Percentiles rank a stretch among this genome's conserved stretches.
These are phyloP conservation scores for Theristus sp. DNA, from an alignment of 2,888 invertebrate genomes.

Conservation along the genomic window DNA sequence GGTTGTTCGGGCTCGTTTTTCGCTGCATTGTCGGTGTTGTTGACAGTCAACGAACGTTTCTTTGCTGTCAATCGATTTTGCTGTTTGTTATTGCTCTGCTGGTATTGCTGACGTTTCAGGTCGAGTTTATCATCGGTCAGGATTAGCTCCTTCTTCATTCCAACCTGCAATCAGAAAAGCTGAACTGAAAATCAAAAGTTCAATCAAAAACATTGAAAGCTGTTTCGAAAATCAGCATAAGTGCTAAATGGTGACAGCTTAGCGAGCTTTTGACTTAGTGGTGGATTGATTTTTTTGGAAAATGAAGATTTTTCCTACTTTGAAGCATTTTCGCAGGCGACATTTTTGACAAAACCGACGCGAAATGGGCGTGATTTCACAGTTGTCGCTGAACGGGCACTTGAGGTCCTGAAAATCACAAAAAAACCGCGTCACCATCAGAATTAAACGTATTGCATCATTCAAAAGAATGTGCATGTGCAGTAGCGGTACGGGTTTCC, in stretches of 20 bases:
- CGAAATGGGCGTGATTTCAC: constrained; percentile 38
- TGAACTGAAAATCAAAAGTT: neutral
- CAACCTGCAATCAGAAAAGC: constrained; percentile 41
- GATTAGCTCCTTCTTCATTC: constrained; percentile 93
- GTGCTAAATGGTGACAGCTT: constrained; percentile 1
- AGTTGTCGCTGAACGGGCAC: constrained; percentile 24
- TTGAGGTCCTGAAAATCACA: constrained; percentile 19
- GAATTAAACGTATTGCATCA: neutral
- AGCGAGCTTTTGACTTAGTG: no score
- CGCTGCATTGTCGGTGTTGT: no score
- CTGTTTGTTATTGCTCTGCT: no score
- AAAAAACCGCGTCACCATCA: neutral
- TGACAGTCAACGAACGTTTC: no score
- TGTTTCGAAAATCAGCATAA: neutral
- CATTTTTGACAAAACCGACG: constrained; percentile 89
- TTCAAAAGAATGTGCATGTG: neutral
- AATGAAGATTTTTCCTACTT: constrained; percentile 22
- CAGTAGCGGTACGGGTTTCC: no score
- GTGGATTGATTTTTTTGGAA: neutral
- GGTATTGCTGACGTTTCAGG: neutral
- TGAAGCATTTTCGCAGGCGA: constrained; percentile 72
- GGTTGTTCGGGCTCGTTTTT: no score
- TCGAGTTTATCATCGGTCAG: constrained; percentile 70
- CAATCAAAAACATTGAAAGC: neutral
- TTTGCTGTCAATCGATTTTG: no score